Evolutionary conservation across 2,888 invertebrate genomes (phyloP).

Genomic region (Venusia cambrica): DNA sequence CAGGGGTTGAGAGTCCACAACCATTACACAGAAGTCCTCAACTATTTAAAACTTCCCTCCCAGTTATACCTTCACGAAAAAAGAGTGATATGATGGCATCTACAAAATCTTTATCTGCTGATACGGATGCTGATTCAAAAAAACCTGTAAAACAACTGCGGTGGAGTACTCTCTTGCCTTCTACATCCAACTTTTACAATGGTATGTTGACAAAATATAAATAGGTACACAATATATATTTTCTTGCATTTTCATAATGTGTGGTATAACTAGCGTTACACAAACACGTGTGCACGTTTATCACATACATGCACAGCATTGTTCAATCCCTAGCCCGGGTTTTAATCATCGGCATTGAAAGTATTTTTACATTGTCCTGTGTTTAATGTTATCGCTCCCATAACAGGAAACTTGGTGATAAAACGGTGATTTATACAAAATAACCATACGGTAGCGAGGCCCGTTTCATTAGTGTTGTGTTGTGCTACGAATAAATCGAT

Average conservation of each 20-base stretch:
- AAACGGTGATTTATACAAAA: conserved; percentile 59
- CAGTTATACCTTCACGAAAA: conserved; percentile 36
- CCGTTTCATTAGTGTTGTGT: conserved; percentile 49
- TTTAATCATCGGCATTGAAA: conserved; percentile 41
- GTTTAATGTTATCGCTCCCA: conserved; percentile 47
- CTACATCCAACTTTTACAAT: conserved; percentile 43
- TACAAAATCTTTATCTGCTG: conserved; percentile 46
- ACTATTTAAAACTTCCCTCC: conserved; percentile 46
- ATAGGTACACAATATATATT: too few relatives aligned
- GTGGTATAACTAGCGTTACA: conserved; percentile 21
- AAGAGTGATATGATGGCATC: conserved; percentile 39
- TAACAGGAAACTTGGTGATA: conserved; percentile 73
- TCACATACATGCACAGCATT: conserved; percentile 25
- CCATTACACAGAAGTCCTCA: conserved; percentile 22
- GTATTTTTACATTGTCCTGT: conserved; percentile 40
- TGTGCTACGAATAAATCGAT: conserved; percentile 41
- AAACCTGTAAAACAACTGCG: conserved; percentile 51
- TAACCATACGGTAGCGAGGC: conserved; percentile 45
- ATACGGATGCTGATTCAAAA: conserved; percentile 32
- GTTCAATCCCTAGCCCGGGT: conserved; percentile 31
- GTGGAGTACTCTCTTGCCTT: conserved; percentile 56
- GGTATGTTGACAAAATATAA: too few relatives aligned
- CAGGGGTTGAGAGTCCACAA: conserved; percentile 26
- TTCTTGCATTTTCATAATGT: not conserved
- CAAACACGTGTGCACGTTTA: too few relatives aligned